Evolutionary conservation across 2,888 invertebrate genomes (phyloP), one percentile per base, ranked within the genome.

Genomic region (Terebella lapidaria): DNA sequence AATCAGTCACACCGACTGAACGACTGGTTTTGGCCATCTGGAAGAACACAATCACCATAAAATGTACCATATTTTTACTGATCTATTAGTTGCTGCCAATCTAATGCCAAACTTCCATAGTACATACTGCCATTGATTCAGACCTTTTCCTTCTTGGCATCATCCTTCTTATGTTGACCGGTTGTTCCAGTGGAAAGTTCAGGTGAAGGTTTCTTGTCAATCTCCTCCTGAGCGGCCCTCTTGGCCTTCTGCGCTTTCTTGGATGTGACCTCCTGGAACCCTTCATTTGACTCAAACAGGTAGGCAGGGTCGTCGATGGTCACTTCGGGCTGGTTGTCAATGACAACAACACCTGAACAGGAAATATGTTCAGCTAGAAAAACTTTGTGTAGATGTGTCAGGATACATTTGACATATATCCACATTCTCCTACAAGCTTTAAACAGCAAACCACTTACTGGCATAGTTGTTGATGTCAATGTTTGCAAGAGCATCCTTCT

Each of bases 221-320:
- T 35, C 83, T 76, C 77, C 57, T 78, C 78, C 59, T 72, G 70
- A 59, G 75, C 74, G 26, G 74, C 76, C 65, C 80, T 79, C 67
- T 79, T 77, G 59, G 77, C 77, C 46, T 66, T 72, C 58, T 71
- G 61, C 3, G 75, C 69, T 76, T 90, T 90, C 79, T 89, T 89
- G 58, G 89, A 90, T 61, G 89, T 86, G 4, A 91, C 92, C 78
- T 92, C 91, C 80, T 90, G 90, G 80, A 92, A 91, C 54, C 89
- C 90, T 71, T 83, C 83, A 61, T 78, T 77, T 61, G 69, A 75
- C 67, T 80, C 81, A 70, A 76, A 80, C 58, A 80, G 69, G 67
- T 80, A 79, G 57, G 76, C 75, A 57, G 82, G 78, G 70, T 82
- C 83, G 70, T 75, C 81, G 69, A 73, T 80, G 71, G 72, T 81